phyloP scores from a whole-genome alignment of 2,888 invertebrate species.

The Lymantria dispar region DNA sequence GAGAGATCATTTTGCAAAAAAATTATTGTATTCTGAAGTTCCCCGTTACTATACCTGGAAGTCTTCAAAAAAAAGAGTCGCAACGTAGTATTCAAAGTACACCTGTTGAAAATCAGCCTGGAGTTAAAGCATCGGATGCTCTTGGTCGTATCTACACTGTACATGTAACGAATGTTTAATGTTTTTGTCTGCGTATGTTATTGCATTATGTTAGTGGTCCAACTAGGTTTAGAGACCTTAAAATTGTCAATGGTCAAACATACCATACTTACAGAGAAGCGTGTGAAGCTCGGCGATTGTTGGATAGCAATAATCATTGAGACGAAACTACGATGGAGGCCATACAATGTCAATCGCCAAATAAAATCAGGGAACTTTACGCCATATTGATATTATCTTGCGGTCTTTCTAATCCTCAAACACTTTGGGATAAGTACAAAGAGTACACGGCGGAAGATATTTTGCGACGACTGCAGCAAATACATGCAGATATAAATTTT shows the following conservation, averaged over 20 bases:
- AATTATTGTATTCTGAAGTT: neutral
- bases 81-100: constrained; percentile 23
- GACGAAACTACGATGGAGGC: constrained; percentile 24
- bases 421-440: neutral
- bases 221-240: no score
- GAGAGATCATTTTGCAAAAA: neutral
- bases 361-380: constrained; percentile 7
- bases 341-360: constrained; percentile 13
- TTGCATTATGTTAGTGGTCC: no score
- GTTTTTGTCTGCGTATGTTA: no score
- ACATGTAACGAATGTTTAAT: no score
- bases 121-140: constrained; percentile 19
- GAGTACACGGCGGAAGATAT: neutral
- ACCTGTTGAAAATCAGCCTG: constrained; percentile 18
- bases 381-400: neutral
- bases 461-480: neutral
- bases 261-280: constrained; percentile 28
- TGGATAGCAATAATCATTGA: constrained; percentile 36
- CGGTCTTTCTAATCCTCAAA: neutral
- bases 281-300: constrained; percentile 25
- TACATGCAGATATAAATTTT: neutral
- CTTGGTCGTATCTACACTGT: constrained; percentile 23
- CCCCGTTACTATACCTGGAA: neutral
- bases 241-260: constrained; percentile 14
- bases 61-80: constrained; percentile 10